Evolutionary conservation across 2,113 vertebrate genomes (phyloP).

Genomic region (Naja naja): DNA sequence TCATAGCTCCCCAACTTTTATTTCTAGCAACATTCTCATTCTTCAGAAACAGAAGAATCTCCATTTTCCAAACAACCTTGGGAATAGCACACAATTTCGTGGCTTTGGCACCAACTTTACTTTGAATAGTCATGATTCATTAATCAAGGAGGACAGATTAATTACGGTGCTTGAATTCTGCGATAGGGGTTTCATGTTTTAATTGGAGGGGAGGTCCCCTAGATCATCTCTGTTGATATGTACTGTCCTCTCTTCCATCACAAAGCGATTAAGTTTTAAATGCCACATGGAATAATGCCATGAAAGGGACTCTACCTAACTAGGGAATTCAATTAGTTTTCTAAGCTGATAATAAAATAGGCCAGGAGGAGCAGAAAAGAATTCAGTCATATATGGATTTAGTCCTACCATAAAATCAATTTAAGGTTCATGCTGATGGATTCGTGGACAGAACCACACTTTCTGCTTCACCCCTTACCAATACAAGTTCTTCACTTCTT

Average conservation of each 20-base stretch:
- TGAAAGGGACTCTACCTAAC: background rate
- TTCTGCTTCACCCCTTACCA: background rate
- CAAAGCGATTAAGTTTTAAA: background rate
- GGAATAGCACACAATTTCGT: background rate
- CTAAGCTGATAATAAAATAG: background rate
- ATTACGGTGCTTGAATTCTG: background rate
- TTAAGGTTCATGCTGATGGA: background rate
- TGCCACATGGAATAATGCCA: background rate
- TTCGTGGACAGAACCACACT: background rate
- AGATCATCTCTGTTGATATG: background rate
- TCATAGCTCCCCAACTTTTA: background rate
- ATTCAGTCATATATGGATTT: background rate
- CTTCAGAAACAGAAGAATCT: background rate
- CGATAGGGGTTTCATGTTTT: background rate
- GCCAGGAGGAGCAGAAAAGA: background rate
- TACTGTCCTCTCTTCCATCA: background rate
- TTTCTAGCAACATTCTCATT: background rate
- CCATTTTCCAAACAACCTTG: background rate
- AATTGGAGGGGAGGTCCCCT: background rate
- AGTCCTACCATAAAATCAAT: background rate
- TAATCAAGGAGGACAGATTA: background rate
- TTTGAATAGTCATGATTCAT: background rate
- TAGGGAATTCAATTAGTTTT: conserved; percentile 3
- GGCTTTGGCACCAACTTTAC: background rate
- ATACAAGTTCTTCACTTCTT: background rate